A percentile compares a stretch with the other conserved stretches of the same genome.
Evolutionary conservation across 30 jellyfish, hydroid and myxozoan genomes (phyloP).

Genomic region (Pseudorhiza aurosa): DNA sequence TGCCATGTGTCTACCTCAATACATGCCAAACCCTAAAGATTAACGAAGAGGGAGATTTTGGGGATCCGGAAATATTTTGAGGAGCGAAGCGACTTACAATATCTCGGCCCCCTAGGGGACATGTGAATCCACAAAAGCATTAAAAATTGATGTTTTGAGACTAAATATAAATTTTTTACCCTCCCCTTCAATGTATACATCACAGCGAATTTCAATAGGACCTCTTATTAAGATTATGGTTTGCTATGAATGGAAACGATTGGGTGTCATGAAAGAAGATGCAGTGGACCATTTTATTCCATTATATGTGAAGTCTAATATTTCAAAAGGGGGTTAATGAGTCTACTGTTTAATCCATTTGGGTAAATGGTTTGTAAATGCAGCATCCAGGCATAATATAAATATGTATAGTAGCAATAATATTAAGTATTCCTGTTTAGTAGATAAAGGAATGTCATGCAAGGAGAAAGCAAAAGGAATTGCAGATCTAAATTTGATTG

Average conservation of each 20-base stretch:
- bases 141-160: no score
- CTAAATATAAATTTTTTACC: no score
- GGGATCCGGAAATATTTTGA: no score
- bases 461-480: conserved; percentile 9
- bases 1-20: no score
- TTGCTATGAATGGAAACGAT: conserved; percentile 17
- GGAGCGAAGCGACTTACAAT: no score
- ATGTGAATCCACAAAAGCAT: no score
- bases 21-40: no score
- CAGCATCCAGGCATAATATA: conserved; percentile 14
- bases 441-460: conserved; percentile 3
- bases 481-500: conserved; percentile 16
- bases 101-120: no score
- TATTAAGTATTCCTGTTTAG: no score
- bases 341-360: conserved; percentile 27
- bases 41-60: no score
- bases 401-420: no score
- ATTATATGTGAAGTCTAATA: neutral
- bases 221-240: neutral
- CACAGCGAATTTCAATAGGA: conserved; percentile 12
- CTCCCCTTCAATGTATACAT: no score
- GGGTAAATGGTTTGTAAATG: conserved; percentile 19
- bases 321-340: conserved; percentile 5
- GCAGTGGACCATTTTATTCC: conserved; percentile 3
- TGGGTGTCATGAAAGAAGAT: neutral